A percentile compares a stretch with the other conserved stretches of the same genome.
Conservation (phyloP, 2,113 vertebrate genomes). For the Pangasianodon gigas region DNA sequence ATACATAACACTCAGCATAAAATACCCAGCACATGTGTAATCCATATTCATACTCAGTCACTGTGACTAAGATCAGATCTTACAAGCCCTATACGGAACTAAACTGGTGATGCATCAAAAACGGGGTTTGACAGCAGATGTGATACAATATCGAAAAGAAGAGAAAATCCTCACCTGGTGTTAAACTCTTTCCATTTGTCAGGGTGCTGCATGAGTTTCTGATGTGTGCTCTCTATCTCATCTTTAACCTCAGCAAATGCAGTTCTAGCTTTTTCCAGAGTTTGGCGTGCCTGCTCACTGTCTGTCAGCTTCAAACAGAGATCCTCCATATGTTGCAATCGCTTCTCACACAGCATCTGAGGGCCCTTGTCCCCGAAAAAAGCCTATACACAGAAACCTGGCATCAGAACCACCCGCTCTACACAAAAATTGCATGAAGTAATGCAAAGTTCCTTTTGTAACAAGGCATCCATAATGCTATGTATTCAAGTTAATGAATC, state of each 20-base stretch:
- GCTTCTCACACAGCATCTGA: constrained; percentile 86
- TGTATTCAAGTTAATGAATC: background rate
- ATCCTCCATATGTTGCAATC: constrained; percentile 87
- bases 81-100: background rate
- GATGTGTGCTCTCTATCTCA: constrained; percentile 78
- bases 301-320: constrained; percentile 88
- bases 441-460: background rate
- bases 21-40: background rate
- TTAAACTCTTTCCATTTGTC: constrained; percentile 90
- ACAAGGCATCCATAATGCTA: background rate
- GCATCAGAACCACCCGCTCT: background rate
- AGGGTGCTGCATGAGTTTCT: constrained; percentile 79
- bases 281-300: constrained; percentile 76
- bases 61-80: background rate
- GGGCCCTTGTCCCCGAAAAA: constrained; percentile 92
- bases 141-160: background rate
- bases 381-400: constrained; percentile 67
- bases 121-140: background rate
- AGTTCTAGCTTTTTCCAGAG: constrained; percentile 69
- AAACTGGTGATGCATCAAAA: background rate
- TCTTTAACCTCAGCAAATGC: constrained; percentile 78
- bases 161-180: constrained; percentile 71
- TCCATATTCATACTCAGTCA: background rate
- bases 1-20: background rate
- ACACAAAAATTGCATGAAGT: background rate